Evolutionary conservation across 2,113 vertebrate species (phyloP), one percentile per base, ranked within the genome.

Genomic region (Lipotes vexillifer): DNA sequence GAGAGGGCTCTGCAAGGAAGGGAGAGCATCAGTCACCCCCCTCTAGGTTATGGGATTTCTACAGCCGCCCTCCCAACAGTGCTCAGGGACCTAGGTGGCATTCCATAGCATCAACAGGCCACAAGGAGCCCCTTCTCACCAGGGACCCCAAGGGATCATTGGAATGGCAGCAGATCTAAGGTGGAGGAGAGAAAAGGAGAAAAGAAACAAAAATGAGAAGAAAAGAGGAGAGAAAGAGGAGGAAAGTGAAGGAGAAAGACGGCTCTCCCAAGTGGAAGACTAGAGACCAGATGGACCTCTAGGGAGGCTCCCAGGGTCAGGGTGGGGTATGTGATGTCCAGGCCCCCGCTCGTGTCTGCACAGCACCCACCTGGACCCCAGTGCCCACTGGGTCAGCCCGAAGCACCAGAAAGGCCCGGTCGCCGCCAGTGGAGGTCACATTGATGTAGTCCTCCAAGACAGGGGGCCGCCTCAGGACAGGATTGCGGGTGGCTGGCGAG

Each of bases 381-480:
- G 88, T 90, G 66, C 98, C 49, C 27, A 14, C 46, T 3, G 93
- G 78, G 13, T 99, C 99, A 0, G 99, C 98, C 38, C 96, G 99
- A 71, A 99, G 95, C 13, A 98, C 96, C 96, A 99, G 98, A 95
- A 99, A 99, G 46, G 99, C 99, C 8, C 99, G 98, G 96, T 97
- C 98, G 29, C 99, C 99, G 0, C 97, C 96, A 0, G 98, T 99
- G 90, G 99, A 99, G 0, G 99, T 99, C 97, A 99, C 99, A 0
- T 98, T 99, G 98, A 99, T 18, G n/a, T 99, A 99, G 65, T 99
- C 99, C 74, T 99, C 99, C 78, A 99, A 98, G 33, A 99, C 1
- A 0, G 99, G 99, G 0, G 99, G 99, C 6, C 99, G 98, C 94
- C 94, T 99, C 75, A 99, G 98, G 8, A 99, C 99, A 2, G 87